Evolutionary conservation across 2,797 vertebrate species (phyloP).

Genomic region (Gymnothorax reevesii): DNA sequence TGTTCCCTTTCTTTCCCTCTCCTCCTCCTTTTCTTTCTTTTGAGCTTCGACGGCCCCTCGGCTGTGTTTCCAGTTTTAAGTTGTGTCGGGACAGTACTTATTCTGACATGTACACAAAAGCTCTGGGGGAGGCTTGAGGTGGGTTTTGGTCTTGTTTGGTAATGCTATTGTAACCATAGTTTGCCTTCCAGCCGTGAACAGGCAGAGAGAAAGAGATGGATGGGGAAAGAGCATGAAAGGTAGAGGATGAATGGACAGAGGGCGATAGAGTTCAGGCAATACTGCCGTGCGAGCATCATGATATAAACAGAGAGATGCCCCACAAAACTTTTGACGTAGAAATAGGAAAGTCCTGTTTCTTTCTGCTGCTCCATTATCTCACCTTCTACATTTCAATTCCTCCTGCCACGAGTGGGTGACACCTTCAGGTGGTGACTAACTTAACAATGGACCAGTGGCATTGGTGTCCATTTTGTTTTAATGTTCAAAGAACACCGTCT

Average conservation of each 20-base stretch:
- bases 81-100: constrained; percentile 50
- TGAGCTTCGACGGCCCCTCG: constrained; percentile 36
- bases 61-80: constrained; percentile 46
- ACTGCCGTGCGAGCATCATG: not conserved
- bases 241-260: not conserved
- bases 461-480: not conserved
- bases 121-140: constrained; percentile 27
- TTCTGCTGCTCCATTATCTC: not conserved
- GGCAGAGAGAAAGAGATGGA: constrained; percentile 9
- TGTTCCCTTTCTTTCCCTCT: constrained; percentile 45
- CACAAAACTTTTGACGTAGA: not conserved
- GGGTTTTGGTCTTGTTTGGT: constrained; percentile 24
- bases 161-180: constrained; percentile 27
- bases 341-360: not conserved
- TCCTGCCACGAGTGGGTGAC: not conserved
- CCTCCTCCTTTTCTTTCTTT: constrained; percentile 34
- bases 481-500: not conserved
- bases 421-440: not conserved
- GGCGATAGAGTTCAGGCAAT: not conserved
- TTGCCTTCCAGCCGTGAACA: not conserved
- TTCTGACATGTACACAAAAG: constrained; percentile 54
- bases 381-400: not conserved
- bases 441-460: not conserved
- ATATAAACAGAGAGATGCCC: not conserved
- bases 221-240: not conserved